phyloP scores from a whole-genome alignment of 2,888 invertebrate species.

The Autographa pulchrina region DNA sequence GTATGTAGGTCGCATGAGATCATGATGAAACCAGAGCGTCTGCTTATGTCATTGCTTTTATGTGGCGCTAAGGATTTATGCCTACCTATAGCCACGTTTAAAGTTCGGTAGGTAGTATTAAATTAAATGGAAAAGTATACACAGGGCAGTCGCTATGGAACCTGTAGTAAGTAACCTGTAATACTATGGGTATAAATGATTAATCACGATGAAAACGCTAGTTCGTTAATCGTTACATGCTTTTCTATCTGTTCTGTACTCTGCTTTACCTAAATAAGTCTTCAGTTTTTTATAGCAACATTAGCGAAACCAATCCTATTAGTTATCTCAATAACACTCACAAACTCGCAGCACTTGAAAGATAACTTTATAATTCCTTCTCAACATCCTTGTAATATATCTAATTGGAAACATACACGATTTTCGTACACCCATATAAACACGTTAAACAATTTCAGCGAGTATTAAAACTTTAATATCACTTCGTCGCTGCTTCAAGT shows the following conservation, averaged over 20 bases:
- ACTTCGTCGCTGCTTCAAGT: conserved; percentile 23
- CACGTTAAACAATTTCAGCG: conserved; percentile 3
- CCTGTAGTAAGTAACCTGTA: too few species aligned
- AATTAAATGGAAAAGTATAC: not conserved
- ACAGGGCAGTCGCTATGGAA: too few species aligned
- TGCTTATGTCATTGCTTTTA: conserved; percentile 14
- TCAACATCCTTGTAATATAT: not conserved
- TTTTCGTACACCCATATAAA: not conserved
- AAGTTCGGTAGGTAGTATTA: not conserved
- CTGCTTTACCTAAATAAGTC: not conserved
- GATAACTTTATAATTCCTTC: not conserved
- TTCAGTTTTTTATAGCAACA: not conserved
- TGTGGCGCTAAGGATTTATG: conserved; percentile 5
- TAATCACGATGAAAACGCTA: too few species aligned
- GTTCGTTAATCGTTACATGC: too few species aligned
- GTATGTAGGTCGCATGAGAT: conserved; percentile 36
- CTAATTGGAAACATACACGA: not conserved
- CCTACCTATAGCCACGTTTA: not conserved
- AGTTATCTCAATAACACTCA: too few species aligned
- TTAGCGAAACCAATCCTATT: too few species aligned
- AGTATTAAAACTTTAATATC: conserved; percentile 33
- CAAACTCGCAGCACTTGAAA: too few species aligned
- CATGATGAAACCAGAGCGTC: conserved; percentile 19
- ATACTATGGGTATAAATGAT: too few species aligned
- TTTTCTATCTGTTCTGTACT: not conserved